phyloP scores from a whole-genome alignment of 2,113 vertebrate species.

The Diadophis punctatus region DNA sequence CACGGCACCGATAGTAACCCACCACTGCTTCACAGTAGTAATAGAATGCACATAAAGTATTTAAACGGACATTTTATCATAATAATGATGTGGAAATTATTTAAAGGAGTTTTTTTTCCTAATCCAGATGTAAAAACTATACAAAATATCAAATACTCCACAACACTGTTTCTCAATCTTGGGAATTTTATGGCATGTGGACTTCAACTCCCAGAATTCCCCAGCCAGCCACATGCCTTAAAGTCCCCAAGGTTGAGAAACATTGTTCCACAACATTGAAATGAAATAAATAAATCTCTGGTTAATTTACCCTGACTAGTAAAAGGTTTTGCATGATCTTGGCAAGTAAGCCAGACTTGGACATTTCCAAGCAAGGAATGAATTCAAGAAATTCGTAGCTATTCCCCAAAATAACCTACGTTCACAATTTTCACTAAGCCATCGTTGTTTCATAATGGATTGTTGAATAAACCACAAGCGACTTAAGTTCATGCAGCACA shows the following conservation, averaged over 20 bases:
- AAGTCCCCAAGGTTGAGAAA: background rate
- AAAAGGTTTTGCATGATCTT: background rate
- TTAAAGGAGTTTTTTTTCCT: background rate
- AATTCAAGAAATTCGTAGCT: background rate
- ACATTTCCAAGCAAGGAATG: background rate
- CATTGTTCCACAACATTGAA: background rate
- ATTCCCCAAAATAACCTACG: background rate
- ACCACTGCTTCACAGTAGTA: background rate
- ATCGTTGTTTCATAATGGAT: background rate
- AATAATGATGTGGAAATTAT: fast-evolving
- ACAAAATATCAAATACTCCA: background rate
- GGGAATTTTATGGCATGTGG: background rate
- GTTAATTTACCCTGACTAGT: background rate
- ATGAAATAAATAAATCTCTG: background rate
- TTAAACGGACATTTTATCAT: background rate
- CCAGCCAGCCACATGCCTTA: background rate
- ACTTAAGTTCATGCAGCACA: background rate
- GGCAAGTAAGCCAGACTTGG: background rate
- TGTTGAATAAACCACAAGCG: background rate
- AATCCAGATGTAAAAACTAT: background rate
- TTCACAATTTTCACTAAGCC: background rate
- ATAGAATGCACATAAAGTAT: background rate
- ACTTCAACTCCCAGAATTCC: background rate
- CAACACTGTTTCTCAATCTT: background rate
- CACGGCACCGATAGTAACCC: too few relatives aligned